A percentile compares a stretch with the other conserved stretches of the same genome.
phyloP scores from a whole-genome alignment of 2,888 invertebrate species.

The Urechis unicinctus region DNA sequence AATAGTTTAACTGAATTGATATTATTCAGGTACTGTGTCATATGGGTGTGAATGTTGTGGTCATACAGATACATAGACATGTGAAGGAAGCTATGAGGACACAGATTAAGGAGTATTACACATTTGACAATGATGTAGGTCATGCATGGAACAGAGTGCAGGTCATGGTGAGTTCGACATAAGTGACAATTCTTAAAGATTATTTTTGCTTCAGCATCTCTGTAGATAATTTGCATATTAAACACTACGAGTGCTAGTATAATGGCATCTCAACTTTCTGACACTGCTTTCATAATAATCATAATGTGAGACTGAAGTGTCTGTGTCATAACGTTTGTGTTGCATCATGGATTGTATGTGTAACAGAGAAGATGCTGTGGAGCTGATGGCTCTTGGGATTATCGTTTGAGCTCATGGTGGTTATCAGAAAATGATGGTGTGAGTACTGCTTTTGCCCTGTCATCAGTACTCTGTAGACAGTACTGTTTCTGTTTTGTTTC shows the following conservation, averaged over 20 bases:
- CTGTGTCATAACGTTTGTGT: too few relatives aligned
- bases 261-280: too few relatives aligned
- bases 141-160: conserved; percentile 23
- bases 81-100: conserved; percentile 17
- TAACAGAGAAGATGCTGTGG: conserved; percentile 23
- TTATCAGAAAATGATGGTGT: conserved; percentile 8
- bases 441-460: conserved; percentile 3
- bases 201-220: not conserved
- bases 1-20: not conserved
- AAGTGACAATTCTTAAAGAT: not conserved
- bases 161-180: conserved; percentile 18
- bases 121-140: conserved; percentile 20
- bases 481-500: too few relatives aligned
- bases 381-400: conserved; percentile 21
- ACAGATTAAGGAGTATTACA: conserved; percentile 15
- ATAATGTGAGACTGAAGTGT: too few relatives aligned
- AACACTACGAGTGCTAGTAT: too few relatives aligned
- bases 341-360: too few relatives aligned
- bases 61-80: conserved; percentile 16
- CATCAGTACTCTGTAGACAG: too few relatives aligned
- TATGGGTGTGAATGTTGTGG: too few relatives aligned
- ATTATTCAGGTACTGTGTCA: too few relatives aligned
- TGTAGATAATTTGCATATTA: not conserved
- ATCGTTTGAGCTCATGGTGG: conserved; percentile 17
- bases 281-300: too few relatives aligned